Evolutionary conservation across 1,140 invertebrate genomes (phyloP), one percentile per base, ranked within the genome.

Genomic region (Dendrolimus punctatus): DNA sequence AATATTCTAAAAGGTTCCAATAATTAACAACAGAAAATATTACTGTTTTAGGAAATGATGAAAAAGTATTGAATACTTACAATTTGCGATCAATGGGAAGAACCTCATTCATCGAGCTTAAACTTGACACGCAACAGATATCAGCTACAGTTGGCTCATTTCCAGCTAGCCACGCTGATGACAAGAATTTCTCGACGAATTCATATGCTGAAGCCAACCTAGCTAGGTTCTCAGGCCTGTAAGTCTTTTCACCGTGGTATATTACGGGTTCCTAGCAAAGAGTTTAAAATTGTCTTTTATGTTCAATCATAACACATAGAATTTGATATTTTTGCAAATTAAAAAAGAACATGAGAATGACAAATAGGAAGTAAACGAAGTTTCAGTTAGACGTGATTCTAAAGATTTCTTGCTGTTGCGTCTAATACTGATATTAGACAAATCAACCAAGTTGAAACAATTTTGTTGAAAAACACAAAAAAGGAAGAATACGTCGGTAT

Each of bases 111-210:
- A 64, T 36, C 3, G 62, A 51, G 43, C 76, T 79, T 5, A 89
- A 73, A 5, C 86, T 87, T 36, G 86, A 80, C 7, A 87, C 73
- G 43, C 88, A 88, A 55, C 87, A 86, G 40, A 90, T 85, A 66
- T 91, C 92, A n/a, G 91, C 92, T 42, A 93, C 85, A 5, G 92
- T 92, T 23, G 92, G 54, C 4, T 86, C 66, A 36, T 88, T 80
- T 8, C 90, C 90, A 38, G 88, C 89, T 6, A 90, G 62, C 68
- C 88, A 91, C 4, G 71, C 59, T 41, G 71, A 76, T 5, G 80
- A 80, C 8, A 92, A 71, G 58, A 88, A 89, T 23, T 60, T 73
- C 55, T 92, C 89, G 6, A 91, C 60, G 41, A 89, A 81, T 44
- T 87, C 87, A 49, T 90, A 91, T 8, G 82, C 84, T 56, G 87